Evolutionary conservation across 2,113 vertebrate species (phyloP).

Genomic region (Actinemys pallida): DNA sequence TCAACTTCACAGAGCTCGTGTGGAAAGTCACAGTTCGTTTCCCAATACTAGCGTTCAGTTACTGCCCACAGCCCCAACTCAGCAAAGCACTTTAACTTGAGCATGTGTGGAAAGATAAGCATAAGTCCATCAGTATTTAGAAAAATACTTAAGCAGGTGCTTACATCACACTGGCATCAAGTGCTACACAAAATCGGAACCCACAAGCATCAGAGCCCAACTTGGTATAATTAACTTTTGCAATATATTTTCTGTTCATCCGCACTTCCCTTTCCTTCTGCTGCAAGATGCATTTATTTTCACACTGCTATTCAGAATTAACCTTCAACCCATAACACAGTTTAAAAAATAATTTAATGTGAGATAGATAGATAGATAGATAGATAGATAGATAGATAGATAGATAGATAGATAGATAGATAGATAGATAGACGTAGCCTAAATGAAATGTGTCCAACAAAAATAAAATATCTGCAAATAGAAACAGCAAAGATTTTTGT

Average conservation of each 20-base stretch:
- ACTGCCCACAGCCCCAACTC: conserved; percentile 23
- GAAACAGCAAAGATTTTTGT: conserved; percentile 70
- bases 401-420: background rate
- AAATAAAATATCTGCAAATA: conserved; percentile 69
- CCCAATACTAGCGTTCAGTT: conserved; percentile 60
- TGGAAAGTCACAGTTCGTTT: conserved; percentile 51
- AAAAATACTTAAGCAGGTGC: background rate
- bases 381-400: background rate
- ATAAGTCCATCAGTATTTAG: background rate
- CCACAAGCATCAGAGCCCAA: background rate
- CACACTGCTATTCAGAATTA: conserved; percentile 54
- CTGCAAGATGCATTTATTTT: conserved; percentile 21
- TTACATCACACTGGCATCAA: background rate
- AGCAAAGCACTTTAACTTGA: conserved; percentile 48
- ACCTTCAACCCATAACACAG: conserved; percentile 73
- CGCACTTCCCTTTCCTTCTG: conserved; percentile 27
- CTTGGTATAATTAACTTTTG: background rate
- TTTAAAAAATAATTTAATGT: conserved; percentile 27
- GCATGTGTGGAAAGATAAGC: background rate
- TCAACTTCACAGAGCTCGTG: background rate
- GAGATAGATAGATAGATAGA: background rate
- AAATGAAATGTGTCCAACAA: conserved; percentile 73
- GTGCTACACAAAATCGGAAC: background rate
- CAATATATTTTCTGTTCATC: background rate
- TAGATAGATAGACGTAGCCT: conserved; percentile 35